A percentile compares a stretch with the other conserved stretches of the same genome.
phyloP scores from a whole-genome alignment of 1,140 invertebrate genomes.

The Pseudoatta argentina region DNA sequence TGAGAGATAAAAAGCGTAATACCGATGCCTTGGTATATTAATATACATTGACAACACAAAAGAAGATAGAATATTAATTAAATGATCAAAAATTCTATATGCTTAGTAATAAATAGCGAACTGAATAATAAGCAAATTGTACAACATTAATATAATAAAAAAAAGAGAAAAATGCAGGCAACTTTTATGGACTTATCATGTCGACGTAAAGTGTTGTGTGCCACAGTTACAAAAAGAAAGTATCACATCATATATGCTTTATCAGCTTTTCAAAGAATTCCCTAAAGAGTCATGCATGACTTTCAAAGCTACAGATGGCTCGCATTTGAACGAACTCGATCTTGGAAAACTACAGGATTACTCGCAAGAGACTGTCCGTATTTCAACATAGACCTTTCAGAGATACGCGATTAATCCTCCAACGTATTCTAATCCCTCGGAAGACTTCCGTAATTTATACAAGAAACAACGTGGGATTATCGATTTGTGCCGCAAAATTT shows the following conservation, averaged over 20 bases:
- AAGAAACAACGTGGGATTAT: constrained; percentile 7
- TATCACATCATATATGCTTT: constrained; percentile 1
- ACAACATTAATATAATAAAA: not conserved
- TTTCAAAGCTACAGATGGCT: constrained; percentile 38
- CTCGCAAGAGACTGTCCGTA: constrained; percentile 41
- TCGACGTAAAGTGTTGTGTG: not conserved
- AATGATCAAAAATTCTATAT: too few relatives aligned
- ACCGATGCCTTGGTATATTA: not conserved
- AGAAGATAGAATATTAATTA: not conserved
- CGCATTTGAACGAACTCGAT: constrained; percentile 31
- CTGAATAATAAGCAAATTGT: not conserved
- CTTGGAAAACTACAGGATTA: constrained; percentile 51
- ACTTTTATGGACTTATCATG: not conserved
- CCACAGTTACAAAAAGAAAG: not conserved
- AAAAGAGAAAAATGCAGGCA: not conserved
- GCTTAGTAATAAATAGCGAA: not conserved
- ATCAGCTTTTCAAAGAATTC: constrained; percentile 29
- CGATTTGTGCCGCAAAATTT: not conserved
- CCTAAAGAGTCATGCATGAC: constrained; percentile 11
- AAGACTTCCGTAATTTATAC: constrained; percentile 19
- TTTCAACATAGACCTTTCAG: constrained; percentile 13
- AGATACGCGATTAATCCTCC: constrained; percentile 28
- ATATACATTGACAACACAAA: not conserved
- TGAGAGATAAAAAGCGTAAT: not conserved
- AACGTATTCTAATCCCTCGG: constrained; percentile 14